phyloP scores from a whole-genome alignment of 2,113 vertebrate species.

The Gavialis gangeticus region DNA sequence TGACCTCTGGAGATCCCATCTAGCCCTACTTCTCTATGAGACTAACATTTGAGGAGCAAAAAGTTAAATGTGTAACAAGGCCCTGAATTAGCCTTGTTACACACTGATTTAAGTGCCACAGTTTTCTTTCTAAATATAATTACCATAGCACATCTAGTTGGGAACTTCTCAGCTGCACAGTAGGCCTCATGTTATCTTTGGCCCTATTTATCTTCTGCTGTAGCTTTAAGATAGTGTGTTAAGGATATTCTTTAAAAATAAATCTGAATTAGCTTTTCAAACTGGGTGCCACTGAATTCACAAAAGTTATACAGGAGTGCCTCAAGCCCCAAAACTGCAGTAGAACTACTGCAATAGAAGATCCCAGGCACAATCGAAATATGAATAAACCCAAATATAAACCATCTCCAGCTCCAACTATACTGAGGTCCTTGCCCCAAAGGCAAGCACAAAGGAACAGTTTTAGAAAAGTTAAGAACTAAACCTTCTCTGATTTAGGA shows the following conservation, averaged over 20 bases:
- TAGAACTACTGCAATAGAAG: background rate
- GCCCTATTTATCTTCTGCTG: background rate
- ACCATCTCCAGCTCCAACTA: background rate
- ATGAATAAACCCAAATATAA: background rate
- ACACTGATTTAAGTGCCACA: slow-evolving; percentile 26
- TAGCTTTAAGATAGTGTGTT: background rate
- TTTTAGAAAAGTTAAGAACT: background rate
- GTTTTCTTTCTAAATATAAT: slow-evolving; percentile 33
- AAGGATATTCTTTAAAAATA: background rate
- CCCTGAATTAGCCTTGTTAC: background rate
- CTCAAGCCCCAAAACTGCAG: no score
- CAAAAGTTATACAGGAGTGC: no score
- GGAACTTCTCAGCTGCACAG: background rate
- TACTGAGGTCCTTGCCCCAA: no score
- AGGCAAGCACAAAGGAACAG: background rate
- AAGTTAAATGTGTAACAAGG: no score
- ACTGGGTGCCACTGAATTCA: background rate
- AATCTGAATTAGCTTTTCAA: background rate
- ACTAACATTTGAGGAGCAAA: no score
- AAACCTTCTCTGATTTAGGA: background rate
- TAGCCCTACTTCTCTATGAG: no score
- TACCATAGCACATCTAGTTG: slow-evolving; percentile 29
- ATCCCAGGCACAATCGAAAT: background rate
- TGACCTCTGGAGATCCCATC: no score
- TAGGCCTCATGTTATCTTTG: background rate